Evolutionary conservation across 2,797 vertebrate genomes (phyloP), one percentile per base, ranked within the genome.

Genomic region (Gymnopithys bicolor): DNA sequence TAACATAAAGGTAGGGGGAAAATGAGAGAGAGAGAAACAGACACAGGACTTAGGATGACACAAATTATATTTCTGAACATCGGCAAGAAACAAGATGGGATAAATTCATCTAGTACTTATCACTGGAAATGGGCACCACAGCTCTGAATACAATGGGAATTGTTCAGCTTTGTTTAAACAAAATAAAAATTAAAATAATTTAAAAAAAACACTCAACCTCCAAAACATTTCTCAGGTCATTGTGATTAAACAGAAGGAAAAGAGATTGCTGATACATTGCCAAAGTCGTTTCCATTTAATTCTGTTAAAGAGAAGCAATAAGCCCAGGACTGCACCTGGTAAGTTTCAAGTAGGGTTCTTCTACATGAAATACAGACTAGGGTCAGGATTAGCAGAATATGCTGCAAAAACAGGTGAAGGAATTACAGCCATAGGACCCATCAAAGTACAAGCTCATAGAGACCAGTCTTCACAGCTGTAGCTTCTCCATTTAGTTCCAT

Each of bases 31-130:
- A 81, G 10, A 90, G 41, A 96, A 81, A 90, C 73, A 14, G 76
- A 92, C 73, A 0, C 91, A 41, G 41, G 43, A 73, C 5, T 85
- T 74, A 67, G 62, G 91, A 96, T 97, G 94, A 96, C 96, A 97
- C 91, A 96, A 96, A 94, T 95, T 97, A 95, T 97, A 97, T 97
- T 97, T 96, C 88, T 92, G 94, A 97, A 97, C 88, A 91, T 92
- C 2, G 56, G 82, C 93, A 95, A 94, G 84, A 95, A 97, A 97
- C 94, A 97, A 81, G 89, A 94, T 63, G 69, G 93, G 89, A 97
- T 94, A 95, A 96, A 96, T 93, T 56, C 67, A 93, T 88, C 81
- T 95, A 96, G 77, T 94, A 96, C 68, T 95, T 96, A 82, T 93
- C 91, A 95, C 77, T 76, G 91, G 71, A 96, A 96, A 83, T 89